phyloP scores from a whole-genome alignment of 2,888 invertebrate genomes.

The Drosophila merina region DNA sequence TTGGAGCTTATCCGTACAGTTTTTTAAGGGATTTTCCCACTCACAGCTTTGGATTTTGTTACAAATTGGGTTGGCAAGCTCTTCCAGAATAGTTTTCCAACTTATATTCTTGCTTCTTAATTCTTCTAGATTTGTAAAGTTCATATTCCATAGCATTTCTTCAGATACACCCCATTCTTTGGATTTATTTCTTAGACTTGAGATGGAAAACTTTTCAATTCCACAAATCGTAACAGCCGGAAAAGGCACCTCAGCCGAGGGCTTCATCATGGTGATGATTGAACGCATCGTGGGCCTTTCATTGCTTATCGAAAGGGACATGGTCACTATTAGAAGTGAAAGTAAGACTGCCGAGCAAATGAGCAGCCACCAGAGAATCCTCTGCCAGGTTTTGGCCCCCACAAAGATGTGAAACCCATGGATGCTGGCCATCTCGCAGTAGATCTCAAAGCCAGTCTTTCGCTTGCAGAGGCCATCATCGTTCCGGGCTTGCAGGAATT shows the following conservation, averaged over 20 bases:
- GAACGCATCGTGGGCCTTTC: conserved; percentile 86
- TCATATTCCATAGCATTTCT: conserved; percentile 47
- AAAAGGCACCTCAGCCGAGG: conserved; percentile 85
- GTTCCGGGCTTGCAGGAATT: conserved; percentile 70
- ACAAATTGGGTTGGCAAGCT: conserved; percentile 85
- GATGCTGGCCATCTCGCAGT: conserved; percentile 81
- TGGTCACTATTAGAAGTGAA: conserved; percentile 85
- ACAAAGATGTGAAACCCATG: conserved; percentile 79
- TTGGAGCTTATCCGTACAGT: conserved; percentile 85
- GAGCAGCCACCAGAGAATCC: conserved; percentile 85
- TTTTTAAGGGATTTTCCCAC: conserved; percentile 86
- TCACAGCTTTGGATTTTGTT: conserved; percentile 85
- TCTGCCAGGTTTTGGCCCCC: conserved; percentile 73
- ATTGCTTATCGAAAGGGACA: conserved; percentile 86
- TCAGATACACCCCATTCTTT: conserved; percentile 81
- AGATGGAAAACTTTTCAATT: conserved; percentile 85
- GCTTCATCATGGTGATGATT: conserved; percentile 84
- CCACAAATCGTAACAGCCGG: conserved; percentile 86
- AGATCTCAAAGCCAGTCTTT: conserved; percentile 80
- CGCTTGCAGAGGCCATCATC: conserved; percentile 73
- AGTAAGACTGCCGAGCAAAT: conserved; percentile 85
- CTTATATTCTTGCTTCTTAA: conserved; percentile 54
- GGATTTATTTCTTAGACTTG: conserved; percentile 74
- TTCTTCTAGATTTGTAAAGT: not conserved
- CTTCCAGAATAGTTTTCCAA: conserved; percentile 55